phyloP scores from a whole-genome alignment of 2,888 invertebrate genomes.

The Acanthacorydalis orientalis region DNA sequence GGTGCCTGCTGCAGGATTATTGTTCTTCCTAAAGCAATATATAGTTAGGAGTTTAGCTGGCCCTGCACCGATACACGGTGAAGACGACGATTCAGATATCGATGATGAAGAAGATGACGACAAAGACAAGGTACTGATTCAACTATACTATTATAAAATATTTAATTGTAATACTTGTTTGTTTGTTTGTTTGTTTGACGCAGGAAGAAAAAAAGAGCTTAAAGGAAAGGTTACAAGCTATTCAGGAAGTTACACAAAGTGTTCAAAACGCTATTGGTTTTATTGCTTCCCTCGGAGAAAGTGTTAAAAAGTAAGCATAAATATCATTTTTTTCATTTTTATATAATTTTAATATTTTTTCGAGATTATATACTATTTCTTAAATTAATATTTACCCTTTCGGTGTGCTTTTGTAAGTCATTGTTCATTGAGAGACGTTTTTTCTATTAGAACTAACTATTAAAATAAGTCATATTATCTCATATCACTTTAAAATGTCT shows the following conservation, averaged over 20 bases:
- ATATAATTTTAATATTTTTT: not conserved
- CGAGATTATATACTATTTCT: not conserved
- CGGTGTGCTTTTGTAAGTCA: too few species aligned
- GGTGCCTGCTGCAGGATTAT: slow-evolving; percentile 65
- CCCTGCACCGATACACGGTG: slow-evolving; percentile 23
- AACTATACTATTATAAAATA: not conserved
- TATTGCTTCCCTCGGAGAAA: slow-evolving; percentile 84
- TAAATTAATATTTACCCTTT: too few species aligned
- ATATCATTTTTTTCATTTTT: slow-evolving; percentile 1
- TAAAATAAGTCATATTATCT: too few species aligned
- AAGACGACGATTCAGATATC: slow-evolving; percentile 31
- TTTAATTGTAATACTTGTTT: slow-evolving; percentile 8
- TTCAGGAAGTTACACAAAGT: slow-evolving; percentile 93
- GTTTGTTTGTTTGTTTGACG: slow-evolving; percentile 14
- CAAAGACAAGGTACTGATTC: slow-evolving; percentile 52
- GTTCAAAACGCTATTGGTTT: slow-evolving; percentile 93
- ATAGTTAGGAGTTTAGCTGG: slow-evolving; percentile 33
- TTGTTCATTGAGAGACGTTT: too few species aligned
- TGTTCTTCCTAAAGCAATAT: slow-evolving; percentile 63
- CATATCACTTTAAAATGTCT: too few species aligned
- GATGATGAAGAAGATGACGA: slow-evolving; percentile 86
- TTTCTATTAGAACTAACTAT: too few species aligned
- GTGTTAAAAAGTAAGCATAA: slow-evolving; percentile 72
- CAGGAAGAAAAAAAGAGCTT: slow-evolving; percentile 91
- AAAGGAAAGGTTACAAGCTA: slow-evolving; percentile 82